These are phyloP conservation scores for Actinia equina DNA, from an alignment of 64 coral and sea anemone genomes.

Conservation along the genomic window DNA sequence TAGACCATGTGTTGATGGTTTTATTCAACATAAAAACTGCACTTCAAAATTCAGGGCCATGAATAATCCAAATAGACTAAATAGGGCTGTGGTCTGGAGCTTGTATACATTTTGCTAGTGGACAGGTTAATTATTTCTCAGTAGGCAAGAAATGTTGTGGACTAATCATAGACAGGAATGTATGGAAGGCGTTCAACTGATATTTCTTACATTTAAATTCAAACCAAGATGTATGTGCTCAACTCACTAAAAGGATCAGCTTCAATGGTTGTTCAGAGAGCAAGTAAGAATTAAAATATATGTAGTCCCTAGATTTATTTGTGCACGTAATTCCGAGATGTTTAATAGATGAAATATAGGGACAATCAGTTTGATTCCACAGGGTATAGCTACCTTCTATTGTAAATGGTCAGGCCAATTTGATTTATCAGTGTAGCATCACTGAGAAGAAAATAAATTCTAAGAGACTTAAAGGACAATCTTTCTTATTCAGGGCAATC, in stretches of 20 bases:
- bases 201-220: neutral
- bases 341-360: constrained; percentile 6
- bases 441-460: neutral
- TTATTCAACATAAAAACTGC: constrained; percentile 14
- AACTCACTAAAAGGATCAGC: constrained; percentile 15
- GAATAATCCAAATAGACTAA: constrained; percentile 19
- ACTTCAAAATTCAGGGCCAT: neutral
- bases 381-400: neutral
- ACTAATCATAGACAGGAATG: neutral
- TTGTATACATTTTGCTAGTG: constrained; percentile 14
- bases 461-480: neutral
- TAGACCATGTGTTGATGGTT: constrained; percentile 3
- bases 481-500: no score
- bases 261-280: constrained; percentile 2
- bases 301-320: neutral
- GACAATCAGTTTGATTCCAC: neutral
- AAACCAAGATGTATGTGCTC: neutral
- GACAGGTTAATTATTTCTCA: constrained; percentile 1
- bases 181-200: neutral
- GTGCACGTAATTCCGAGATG: neutral
- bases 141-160: constrained; percentile 10
- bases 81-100: constrained; percentile 18
- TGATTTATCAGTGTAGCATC: neutral
- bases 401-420: neutral
- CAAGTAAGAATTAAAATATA: constrained; percentile 25